phyloP scores from a whole-genome alignment of 2,888 invertebrate species.

The Epinotia bilunana region DNA sequence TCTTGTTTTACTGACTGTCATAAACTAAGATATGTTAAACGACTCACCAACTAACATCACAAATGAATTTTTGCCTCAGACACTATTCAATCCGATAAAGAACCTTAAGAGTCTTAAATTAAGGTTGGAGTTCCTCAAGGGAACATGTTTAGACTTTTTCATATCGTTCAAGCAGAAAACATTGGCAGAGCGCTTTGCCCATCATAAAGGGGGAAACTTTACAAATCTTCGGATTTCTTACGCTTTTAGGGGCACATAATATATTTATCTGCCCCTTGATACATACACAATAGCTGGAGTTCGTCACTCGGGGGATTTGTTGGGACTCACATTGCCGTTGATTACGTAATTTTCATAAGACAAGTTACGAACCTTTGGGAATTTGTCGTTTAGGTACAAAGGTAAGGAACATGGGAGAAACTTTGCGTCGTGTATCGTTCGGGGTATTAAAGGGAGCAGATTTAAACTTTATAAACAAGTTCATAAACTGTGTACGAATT shows the following conservation, averaged over 20 bases:
- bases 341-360: conserved; percentile 60
- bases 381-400: conserved; percentile 51
- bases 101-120: conserved; percentile 48
- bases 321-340: conserved; percentile 65
- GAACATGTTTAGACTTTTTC: conserved; percentile 71
- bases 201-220: conserved; percentile 83
- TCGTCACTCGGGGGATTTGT: conserved; percentile 72
- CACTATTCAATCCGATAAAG: conserved; percentile 48
- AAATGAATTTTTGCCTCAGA: conserved; percentile 69
- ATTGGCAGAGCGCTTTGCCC: conserved; percentile 75
- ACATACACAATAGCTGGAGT: conserved; percentile 77
- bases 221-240: conserved; percentile 83
- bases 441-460: background rate
- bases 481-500: background rate
- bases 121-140: conserved; percentile 55
- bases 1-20: conserved; percentile 65
- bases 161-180: conserved; percentile 78
- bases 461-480: background rate
- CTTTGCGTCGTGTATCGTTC: conserved; percentile 26
- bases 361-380: conserved; percentile 50
- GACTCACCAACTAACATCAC: conserved; percentile 69
- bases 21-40: conserved; percentile 79
- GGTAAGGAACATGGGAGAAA: conserved; percentile 38
- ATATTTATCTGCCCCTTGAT: conserved; percentile 82
- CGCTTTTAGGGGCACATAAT: conserved; percentile 81